Evolutionary conservation across 1,140 invertebrate species (phyloP).

Genomic region (Matsumurasca onukii): DNA sequence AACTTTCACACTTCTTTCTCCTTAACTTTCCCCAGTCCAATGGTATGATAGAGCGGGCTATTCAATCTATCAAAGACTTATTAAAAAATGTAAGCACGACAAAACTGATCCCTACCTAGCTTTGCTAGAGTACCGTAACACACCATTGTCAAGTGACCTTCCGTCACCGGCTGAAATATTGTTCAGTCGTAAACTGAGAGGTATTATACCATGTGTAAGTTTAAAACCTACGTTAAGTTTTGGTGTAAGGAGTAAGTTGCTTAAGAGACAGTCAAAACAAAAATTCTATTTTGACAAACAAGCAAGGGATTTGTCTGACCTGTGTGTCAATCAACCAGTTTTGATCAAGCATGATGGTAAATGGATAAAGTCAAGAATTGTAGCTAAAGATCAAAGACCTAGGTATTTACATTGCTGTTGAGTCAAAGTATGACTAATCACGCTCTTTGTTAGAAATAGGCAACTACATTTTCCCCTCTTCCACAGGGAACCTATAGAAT

Average conservation of each 20-base stretch:
- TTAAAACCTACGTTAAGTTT: not conserved
- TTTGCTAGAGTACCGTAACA: slow-evolving; percentile 28
- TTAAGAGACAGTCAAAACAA: not conserved
- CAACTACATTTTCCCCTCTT: too few relatives aligned
- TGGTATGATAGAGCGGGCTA: slow-evolving; percentile 46
- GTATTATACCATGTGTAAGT: not conserved
- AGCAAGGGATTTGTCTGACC: not conserved
- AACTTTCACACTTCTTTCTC: slow-evolving; percentile 46
- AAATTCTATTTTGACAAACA: not conserved
- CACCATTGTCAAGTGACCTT: slow-evolving; percentile 2
- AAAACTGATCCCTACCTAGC: slow-evolving; percentile 30
- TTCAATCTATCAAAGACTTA: slow-evolving; percentile 47
- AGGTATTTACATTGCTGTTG: not conserved
- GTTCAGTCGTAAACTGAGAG: slow-evolving; percentile 7
- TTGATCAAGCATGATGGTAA: not conserved
- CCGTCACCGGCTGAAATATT: not conserved
- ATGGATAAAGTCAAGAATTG: not conserved
- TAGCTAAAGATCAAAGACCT: not conserved
- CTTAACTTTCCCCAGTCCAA: slow-evolving; percentile 48
- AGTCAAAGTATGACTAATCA: not conserved
- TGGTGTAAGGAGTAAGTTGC: not conserved
- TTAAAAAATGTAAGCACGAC: slow-evolving; percentile 41
- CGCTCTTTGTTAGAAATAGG: not conserved
- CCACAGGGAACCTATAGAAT: too few relatives aligned
- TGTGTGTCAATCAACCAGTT: not conserved